Percentiles rank a stretch among this genome's conserved stretches.
These are phyloP conservation scores for Ranitomeya imitator DNA, from an alignment of 2,113 vertebrate species.

Conservation along the genomic window DNA sequence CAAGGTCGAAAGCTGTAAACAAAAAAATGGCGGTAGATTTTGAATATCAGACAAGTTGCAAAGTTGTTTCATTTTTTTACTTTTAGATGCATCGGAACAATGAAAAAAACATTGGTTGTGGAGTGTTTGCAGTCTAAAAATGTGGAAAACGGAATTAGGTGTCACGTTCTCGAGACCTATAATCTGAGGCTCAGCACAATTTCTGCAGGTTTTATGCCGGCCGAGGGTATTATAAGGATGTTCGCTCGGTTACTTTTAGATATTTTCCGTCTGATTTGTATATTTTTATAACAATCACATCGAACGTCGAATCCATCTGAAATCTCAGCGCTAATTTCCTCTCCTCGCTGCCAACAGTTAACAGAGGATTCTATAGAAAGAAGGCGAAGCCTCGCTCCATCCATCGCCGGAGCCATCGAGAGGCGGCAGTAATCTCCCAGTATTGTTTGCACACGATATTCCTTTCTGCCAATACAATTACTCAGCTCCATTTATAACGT, in stretches of 20 bases:
- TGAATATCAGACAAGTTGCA: not conserved
- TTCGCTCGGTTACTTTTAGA: not conserved
- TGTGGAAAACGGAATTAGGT: not conserved
- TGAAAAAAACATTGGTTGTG: not conserved
- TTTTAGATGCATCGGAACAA: too few species aligned
- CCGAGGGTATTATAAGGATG: not conserved
- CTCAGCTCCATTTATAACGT: not conserved
- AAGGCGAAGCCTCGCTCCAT: not conserved
- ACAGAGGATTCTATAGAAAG: conserved; percentile 65
- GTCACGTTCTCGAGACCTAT: not conserved
- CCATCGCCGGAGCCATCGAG: not conserved
- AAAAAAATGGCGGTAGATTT: too few species aligned
- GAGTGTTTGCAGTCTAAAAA: not conserved
- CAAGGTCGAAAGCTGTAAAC: too few species aligned
- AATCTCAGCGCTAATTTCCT: conserved; percentile 64
- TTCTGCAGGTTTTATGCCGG: not conserved
- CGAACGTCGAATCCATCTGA: conserved; percentile 20
- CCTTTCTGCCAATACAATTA: conserved; percentile 30
- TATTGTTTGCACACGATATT: conserved; percentile 23
- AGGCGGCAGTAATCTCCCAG: conserved; percentile 8
- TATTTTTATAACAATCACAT: not conserved
- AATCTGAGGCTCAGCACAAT: not conserved
- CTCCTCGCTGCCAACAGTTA: conserved; percentile 62
- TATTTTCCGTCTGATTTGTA: not conserved
- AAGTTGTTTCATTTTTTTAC: not conserved